Base-by-base conservation (phyloP, 2,113 vertebrate species). In the Megaceryle torquata region DNA sequence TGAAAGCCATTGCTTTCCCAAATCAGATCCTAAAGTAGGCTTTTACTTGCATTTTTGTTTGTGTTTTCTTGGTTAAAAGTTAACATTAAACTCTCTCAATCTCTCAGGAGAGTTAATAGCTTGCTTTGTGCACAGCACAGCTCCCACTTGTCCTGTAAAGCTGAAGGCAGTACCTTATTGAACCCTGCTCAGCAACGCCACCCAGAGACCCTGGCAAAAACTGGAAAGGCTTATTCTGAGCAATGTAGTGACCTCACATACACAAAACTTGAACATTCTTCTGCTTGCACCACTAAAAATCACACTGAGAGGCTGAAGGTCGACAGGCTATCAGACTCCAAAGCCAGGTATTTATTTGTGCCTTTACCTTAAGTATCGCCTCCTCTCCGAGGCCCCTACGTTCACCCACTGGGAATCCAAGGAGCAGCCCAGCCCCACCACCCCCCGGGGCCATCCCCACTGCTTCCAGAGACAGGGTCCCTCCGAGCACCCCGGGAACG, bases 231-330 rank as follows among this genome's bases (percentile, higher is more conserved):
- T 39, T 53, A 19, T 2, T 31, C 9, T 2, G 20, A 87, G 33
- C 15, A 16, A 13, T 0, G 1, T 2, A 4, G 16, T 0, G 15
- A 13, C 13, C 37, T 22, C 19, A 3, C 15, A 25, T 14, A 11
- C 3, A 1, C 1, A 0, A 5, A 3, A 5, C 4, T 15, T 39
- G 15, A 24, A 1, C 0, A 3, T 6, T 9, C 28, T 11, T 10
- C 29, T 15, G 6, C 37, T 5, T 11, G 8, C 37, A 39, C 20
- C 8, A 0, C 18, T 37, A 31, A 28, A 59, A 28, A 11, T 5
- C 6, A 12, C 33, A 3, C 2, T 9, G n/a, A 3, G 24, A 14
- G 4, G 10, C 7, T 7, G 8, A 60, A 78, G 74, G n/a, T 53
- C 74, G 29, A 13, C 5, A 17, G 21, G 13, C 37, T 87, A 25